Evolutionary conservation across 2,888 invertebrate species (phyloP), one percentile per base, ranked within the genome.

Genomic region (Acleris laterana): DNA sequence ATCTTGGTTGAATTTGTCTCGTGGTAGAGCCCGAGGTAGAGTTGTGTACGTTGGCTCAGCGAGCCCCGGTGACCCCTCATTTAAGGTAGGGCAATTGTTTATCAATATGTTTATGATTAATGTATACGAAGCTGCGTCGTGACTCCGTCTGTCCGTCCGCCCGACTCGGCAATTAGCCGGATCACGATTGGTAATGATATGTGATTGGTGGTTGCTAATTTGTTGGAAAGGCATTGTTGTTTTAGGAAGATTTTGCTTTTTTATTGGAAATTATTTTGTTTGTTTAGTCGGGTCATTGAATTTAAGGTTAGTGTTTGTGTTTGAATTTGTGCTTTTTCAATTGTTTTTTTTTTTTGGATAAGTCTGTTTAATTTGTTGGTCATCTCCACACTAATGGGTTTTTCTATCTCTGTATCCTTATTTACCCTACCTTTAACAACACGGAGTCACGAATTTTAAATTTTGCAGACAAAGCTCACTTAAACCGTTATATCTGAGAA

Each of bases 71-170:
- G 92, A 92, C 91, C 90, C 85, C 90, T 90, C 85, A 89, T 92
- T 90, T 90, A 90, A 92, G 90, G 83, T 88, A 87, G 89, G 87
- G 87, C 90, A 90, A 91, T 92, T 90, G 92, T 91, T 92, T 92
- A 91, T 93, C 89, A 90, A 90, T 90, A 89, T 79, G 81, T 74
- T 80, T 88, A 88, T 90, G 89, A 90, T 90, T 84, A 89, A 91
- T 90, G 90, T 83, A 79, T 79, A 78, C 80, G 83, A 82, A 83
- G 82, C 77, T 74, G 70, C 73, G 81, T 89, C 90, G 89, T 90
- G 91, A 89, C 78, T 84, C 80, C 73, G 74, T 75, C 80, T 77
- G 80, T 66, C 64, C 52, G 70, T 67, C 70, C 71, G 79, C 78
- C 77, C 80, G 80, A 80, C 69, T 73, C 75, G 77, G 84, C 89